Base-by-base conservation (phyloP, 2,797 vertebrate species). In the Cuniculus paca region DNA sequence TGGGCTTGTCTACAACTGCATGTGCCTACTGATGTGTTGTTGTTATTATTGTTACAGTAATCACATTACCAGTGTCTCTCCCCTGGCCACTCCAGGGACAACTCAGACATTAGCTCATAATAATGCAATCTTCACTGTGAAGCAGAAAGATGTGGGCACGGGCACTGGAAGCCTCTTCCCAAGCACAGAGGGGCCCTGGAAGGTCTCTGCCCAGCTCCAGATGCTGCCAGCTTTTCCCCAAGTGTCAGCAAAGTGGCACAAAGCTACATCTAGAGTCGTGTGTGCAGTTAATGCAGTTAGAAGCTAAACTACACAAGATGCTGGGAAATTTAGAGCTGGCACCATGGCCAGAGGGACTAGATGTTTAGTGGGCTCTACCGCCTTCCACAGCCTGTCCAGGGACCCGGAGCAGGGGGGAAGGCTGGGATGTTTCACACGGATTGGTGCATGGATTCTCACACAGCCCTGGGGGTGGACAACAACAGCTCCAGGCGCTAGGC, bases 91-190 rank as follows among this genome's bases (percentile, higher is more conserved):
- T 97, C 87, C 0, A 0, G 96, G 97, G 61, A 93, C 86, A 94
- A 78, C 89, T 74, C 85, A 97, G 96, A 97, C 97, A 79, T 97
- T 85, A 97, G 92, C 95, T 97, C 96, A 93, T 92, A 52, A 88
- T 63, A 79, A 74, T 39, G 56, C 61, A 52, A 74, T 79, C 94
- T 95, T 90, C 36, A 16, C 70, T 52, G n/a, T 39, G 80, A 96
- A 81, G 96, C 80, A 81, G 68, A 91, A 87, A 63, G 61, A 52
- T 14, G 65, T 60, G 61, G 50, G 61, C 75, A 17, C 39, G 8
- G 20, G 84, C 84, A 36, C 65, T 74, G 88, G 84, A 77, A 61
- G 61, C 90, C 94, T 87, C 90, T 54, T 93, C 83, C 77, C 13
- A 14, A 91, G 91, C 68, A 78, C 82, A 77, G 34, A 78, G 78